phyloP scores from a whole-genome alignment of 2,113 vertebrate species.

The Sus scrofa region T2T-Sscrofa CM000821.6:2277001-2277500 shows the following conservation, averaged over 20 bases:
- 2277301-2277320: background rate
- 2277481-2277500: too few relatives aligned
- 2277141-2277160: background rate
- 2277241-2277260: background rate
- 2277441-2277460: background rate
- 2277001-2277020: accelerated
- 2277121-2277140: background rate
- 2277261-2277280: background rate
- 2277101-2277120: background rate
- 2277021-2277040: background rate
- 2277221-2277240: background rate
- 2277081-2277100: background rate
- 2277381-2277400: background rate
- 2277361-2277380: background rate
- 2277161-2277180: background rate
- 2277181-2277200: background rate
- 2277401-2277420: background rate
- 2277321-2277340: background rate
- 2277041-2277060: accelerated
- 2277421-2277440: background rate
- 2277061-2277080: background rate
- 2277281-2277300: background rate
- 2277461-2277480: background rate
- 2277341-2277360: background rate
- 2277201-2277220: background rate